Base-by-base conservation (phyloP, 2,113 vertebrate species). In the Colinus virginianus region DNA sequence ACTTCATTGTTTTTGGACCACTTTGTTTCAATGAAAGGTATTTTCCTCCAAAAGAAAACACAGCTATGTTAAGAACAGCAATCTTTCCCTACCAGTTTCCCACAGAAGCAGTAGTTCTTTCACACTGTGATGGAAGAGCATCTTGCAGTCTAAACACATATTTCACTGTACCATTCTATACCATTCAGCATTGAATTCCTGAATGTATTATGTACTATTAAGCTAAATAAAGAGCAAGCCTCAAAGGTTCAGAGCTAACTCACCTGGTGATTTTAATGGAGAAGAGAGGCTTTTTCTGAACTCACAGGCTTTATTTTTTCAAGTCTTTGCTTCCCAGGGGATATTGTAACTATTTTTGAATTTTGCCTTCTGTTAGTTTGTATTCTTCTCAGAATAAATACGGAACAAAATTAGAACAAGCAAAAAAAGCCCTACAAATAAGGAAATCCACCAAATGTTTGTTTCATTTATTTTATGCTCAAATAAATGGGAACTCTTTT, bases 191-290 rank as follows among this genome's bases (percentile, higher is more conserved):
- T 1, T 42, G 14, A 88, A n/a, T 62, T 87, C 34, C 38, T 92
- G 36, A 83, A 45, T 45, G 40, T n/a, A 79, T 66, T 69, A 88
- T 55, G 34, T 30, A 84, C 7, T 21, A 80, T 43, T 55, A 64
- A 34, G 9, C 43, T 82, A 79, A 86, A 82, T 71, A 94, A 85
- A 36, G 13, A n/a, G 7, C 46, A 72, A 32, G 20, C 45, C 87
- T 83, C 84, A 5, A 56, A 94, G 7, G 13, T 71, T 93, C 82
- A 84, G 80, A 88, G 81, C 19, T 61, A 84, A 78, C 38, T 88
- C 89, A 42, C 56, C 69, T 75, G 9, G 36, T 79, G 34, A 75
- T 55, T 94, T 79, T 85, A 92, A 78, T 19, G 72, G 76, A 88
- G 74, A 23, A 7, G 32, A 81, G 14, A 56, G 88, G n/a, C 19